Conservation (phyloP, 2,113 vertebrate genomes). For the Axis porcinus region DNA sequence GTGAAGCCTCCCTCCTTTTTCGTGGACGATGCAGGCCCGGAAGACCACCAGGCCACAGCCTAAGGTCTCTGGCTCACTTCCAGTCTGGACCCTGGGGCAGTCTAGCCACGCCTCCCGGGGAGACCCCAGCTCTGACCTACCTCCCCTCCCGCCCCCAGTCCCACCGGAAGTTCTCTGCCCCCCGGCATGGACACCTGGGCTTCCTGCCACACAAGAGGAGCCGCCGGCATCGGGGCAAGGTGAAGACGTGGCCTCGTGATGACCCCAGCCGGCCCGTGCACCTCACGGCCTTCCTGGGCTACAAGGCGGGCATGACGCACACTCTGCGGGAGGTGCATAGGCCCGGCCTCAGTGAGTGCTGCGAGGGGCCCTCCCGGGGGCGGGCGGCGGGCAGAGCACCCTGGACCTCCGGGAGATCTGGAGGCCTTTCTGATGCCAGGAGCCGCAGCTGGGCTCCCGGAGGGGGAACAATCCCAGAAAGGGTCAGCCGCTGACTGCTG, state of each 20-base stretch:
- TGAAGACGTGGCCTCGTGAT: conserved; percentile 86
- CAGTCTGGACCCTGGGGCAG: neutral
- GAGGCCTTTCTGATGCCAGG: neutral
- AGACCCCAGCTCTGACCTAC: neutral
- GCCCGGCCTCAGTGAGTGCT: conserved; percentile 83
- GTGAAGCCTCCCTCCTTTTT: neutral
- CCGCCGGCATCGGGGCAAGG: conserved; percentile 83
- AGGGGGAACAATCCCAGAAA: neutral
- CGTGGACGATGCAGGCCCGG: rapidly evolving
- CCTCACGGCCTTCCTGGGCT: conserved; percentile 86
- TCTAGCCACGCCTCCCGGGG: neutral
- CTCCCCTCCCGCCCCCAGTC: conserved; percentile 66
- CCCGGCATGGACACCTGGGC: conserved; percentile 85
- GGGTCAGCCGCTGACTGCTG: neutral
- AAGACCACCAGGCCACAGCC: rapidly evolving
- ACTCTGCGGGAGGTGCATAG: conserved; percentile 83
- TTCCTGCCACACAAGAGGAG: conserved; percentile 86
- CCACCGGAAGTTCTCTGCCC: conserved; percentile 87
- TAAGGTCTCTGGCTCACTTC: neutral
- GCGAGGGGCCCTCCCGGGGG: rapidly evolving
- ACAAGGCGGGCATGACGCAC: conserved; percentile 89
- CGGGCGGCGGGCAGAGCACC: rapidly evolving
- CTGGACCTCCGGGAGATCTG: neutral
- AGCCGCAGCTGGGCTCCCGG: neutral
- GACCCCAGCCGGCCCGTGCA: conserved; percentile 84